These are phyloP conservation scores for Syngnathus scovelli DNA, from an alignment of 2,113 vertebrate genomes.

Conservation along the genomic window DNA sequence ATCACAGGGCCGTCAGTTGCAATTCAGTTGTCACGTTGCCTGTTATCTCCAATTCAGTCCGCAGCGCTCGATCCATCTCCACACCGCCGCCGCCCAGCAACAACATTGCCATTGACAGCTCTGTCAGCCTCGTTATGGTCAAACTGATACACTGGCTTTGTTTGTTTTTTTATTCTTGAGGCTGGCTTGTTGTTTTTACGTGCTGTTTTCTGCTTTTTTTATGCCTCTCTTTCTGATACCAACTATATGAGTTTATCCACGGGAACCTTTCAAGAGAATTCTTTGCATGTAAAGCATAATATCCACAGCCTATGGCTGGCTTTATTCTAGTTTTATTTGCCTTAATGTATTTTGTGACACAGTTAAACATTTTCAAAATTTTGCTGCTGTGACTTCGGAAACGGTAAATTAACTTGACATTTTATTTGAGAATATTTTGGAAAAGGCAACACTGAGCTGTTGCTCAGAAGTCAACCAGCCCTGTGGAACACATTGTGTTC, in stretches of 20 bases:
- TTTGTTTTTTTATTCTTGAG: background rate
- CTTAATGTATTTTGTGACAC: too few relatives aligned
- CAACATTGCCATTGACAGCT: slow-evolving; percentile 52
- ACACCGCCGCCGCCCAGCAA: slow-evolving; percentile 32
- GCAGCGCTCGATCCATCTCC: slow-evolving; percentile 53
- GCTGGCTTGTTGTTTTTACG: background rate
- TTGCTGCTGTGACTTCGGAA: background rate
- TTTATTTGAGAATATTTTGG: background rate
- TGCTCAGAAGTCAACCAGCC: background rate
- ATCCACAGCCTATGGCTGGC: background rate
- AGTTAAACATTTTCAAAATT: background rate
- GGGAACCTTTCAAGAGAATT: background rate
- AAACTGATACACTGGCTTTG: slow-evolving; percentile 28
- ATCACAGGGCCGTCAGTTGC: slow-evolving; percentile 53
- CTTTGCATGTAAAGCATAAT: background rate
- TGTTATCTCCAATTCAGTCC: slow-evolving; percentile 64
- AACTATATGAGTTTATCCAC: background rate
- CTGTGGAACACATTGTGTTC: background rate
- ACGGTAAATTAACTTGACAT: background rate
- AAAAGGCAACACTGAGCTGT: background rate
- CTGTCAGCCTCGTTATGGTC: slow-evolving; percentile 47
- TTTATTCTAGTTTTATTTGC: too few relatives aligned
- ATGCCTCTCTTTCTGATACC: background rate
- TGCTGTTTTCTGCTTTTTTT: background rate
- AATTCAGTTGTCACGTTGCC: slow-evolving; percentile 65